Percentiles rank a stretch among this genome's conserved stretches.
phyloP scores from a whole-genome alignment of 2,113 vertebrate species.

The Perca fluviatilis region DNA sequence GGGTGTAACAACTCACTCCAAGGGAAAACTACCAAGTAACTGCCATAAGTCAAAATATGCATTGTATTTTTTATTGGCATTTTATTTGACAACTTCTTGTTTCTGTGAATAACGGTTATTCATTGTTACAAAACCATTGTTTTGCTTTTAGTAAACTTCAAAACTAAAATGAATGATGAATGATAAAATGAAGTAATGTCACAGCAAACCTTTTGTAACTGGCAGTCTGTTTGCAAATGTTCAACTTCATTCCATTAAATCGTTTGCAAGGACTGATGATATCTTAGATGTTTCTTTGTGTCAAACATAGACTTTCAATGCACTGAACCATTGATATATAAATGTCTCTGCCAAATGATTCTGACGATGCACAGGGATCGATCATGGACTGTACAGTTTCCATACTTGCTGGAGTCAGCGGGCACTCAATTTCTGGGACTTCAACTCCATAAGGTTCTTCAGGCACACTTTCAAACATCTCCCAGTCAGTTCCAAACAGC shows the following conservation, averaged over 20 bases:
- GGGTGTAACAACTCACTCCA: neutral
- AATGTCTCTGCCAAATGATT: conserved; percentile 19
- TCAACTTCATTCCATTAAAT: neutral
- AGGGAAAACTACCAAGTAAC: neutral
- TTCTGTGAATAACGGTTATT: neutral
- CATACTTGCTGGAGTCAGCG: neutral
- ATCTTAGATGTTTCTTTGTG: neutral
- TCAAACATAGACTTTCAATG: neutral
- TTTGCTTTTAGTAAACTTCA: neutral
- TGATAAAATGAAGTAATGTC: neutral
- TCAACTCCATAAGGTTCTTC: conserved; percentile 14
- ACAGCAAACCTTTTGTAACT: neutral
- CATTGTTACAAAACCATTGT: neutral
- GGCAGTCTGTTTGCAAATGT: no score
- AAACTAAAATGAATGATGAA: no score
- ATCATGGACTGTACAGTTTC: conserved; percentile 25
- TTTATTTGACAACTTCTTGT: neutral
- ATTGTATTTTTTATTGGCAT: neutral
- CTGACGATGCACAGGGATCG: conserved; percentile 10
- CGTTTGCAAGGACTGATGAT: neutral
- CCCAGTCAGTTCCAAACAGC: conserved; percentile 20
- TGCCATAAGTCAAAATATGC: neutral
- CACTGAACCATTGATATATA: conserved; percentile 20
- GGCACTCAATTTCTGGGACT: conserved; percentile 19
- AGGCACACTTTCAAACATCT: neutral